A percentile compares a stretch with the other conserved stretches of the same genome.
Evolutionary conservation across 2,797 vertebrate genomes (phyloP).

Genomic region (Gymnopithys bicolor): DNA sequence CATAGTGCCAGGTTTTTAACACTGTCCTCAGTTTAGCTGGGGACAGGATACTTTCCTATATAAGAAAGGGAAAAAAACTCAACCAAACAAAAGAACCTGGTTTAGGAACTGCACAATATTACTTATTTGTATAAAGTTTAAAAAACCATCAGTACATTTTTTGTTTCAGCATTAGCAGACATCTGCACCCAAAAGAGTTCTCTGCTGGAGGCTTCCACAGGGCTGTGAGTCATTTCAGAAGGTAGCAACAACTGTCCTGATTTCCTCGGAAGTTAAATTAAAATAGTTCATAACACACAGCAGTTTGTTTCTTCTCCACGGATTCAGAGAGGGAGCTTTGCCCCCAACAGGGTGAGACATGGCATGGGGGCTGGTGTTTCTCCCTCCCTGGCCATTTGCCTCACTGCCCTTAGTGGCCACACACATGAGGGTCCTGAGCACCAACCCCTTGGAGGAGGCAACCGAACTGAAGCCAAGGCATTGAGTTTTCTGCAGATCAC

Average conservation of each 20-base stretch:
- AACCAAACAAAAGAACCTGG: neutral
- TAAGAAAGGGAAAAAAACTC: rapidly evolving
- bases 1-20: neutral
- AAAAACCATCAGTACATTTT: neutral
- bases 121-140: neutral
- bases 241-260: neutral
- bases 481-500: neutral
- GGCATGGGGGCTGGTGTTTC: rapidly evolving
- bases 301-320: neutral
- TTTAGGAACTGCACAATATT: neutral
- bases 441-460: neutral
- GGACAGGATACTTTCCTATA: neutral
- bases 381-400: neutral
- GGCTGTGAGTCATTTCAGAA: neutral
- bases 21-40: neutral
- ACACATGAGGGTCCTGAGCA: rapidly evolving
- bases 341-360: neutral
- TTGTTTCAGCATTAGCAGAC: neutral
- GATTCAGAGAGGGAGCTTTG: neutral
- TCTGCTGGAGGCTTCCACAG: neutral
- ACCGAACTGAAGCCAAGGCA: neutral
- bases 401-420: neutral
- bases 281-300: neutral
- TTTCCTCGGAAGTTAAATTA: neutral
- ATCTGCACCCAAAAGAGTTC: neutral